These are phyloP conservation scores for Caracal caracal DNA, from an alignment of 2,113 vertebrate genomes.

Conservation along the genomic window DNA sequence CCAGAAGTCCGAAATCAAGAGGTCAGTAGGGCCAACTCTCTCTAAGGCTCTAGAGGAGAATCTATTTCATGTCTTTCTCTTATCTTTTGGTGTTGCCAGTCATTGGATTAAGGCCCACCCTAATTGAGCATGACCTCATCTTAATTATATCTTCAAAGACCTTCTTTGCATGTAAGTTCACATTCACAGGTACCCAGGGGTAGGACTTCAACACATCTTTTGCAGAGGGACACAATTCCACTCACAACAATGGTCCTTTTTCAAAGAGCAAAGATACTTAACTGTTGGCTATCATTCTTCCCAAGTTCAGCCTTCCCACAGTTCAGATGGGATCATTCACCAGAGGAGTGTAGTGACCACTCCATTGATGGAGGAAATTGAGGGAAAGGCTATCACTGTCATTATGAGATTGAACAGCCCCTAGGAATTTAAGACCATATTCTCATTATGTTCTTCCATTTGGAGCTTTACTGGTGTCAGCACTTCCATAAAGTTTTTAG, in stretches of 20 bases:
- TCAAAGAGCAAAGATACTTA: neutral
- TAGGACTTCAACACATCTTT: neutral
- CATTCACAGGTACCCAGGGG: neutral
- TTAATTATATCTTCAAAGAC: slow-evolving; percentile 21
- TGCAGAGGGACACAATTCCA: neutral
- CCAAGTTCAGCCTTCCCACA: neutral
- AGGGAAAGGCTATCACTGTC: neutral
- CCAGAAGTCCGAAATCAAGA: neutral
- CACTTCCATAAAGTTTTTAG: slow-evolving; percentile 54
- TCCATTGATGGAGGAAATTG: neutral
- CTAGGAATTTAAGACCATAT: slow-evolving; percentile 24
- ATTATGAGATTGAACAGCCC: slow-evolving; percentile 17
- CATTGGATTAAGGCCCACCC: neutral
- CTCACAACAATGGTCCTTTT: neutral
- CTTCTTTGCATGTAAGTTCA: neutral
- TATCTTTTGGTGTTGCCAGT: neutral
- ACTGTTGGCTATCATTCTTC: neutral
- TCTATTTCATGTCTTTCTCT: neutral
- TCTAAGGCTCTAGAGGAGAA: neutral
- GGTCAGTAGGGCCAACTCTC: neutral
- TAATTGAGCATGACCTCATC: neutral
- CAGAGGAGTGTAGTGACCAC: neutral
- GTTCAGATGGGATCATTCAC: neutral
- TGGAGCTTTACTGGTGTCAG: slow-evolving; percentile 29
- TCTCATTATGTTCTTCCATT: slow-evolving; percentile 41